These are phyloP conservation scores for Busseola fusca DNA, from an alignment of 2,888 invertebrate genomes.

Conservation along the genomic window DNA sequence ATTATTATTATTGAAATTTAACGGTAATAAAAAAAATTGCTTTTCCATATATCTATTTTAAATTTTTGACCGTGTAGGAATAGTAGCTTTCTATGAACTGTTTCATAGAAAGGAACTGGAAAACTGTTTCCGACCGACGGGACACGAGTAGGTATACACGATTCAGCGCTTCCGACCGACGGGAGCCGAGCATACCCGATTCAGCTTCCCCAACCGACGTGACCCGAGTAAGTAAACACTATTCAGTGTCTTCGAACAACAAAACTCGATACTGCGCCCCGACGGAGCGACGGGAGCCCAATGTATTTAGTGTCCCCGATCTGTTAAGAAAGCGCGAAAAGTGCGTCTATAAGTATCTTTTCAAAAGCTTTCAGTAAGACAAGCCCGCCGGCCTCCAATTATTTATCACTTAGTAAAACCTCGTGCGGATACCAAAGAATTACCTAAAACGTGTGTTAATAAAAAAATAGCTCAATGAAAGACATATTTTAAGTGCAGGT, in stretches of 20 bases:
- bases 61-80: too few species aligned
- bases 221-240: too few species aligned
- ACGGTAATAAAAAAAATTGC: too few species aligned
- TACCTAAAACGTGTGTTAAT: constrained; percentile 21
- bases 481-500: constrained; percentile 52
- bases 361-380: not conserved
- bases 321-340: not conserved
- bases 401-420: not conserved
- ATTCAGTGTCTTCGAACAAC: too few species aligned
- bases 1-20: too few species aligned
- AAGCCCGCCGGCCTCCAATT: not conserved
- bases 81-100: too few species aligned
- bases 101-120: too few species aligned
- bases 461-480: constrained; percentile 39
- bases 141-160: too few species aligned
- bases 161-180: too few species aligned
- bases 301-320: not conserved
- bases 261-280: too few species aligned
- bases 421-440: constrained; percentile 10
- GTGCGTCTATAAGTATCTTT: not conserved
- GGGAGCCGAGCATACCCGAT: not conserved
- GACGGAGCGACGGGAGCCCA: not conserved
- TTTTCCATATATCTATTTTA: too few species aligned
- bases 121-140: too few species aligned
- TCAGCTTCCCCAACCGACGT: not conserved